Percentiles rank a stretch among this genome's conserved stretches.
These are phyloP conservation scores for Brenthis ino DNA, from an alignment of 2,888 invertebrate species.

Conservation along the genomic window DNA sequence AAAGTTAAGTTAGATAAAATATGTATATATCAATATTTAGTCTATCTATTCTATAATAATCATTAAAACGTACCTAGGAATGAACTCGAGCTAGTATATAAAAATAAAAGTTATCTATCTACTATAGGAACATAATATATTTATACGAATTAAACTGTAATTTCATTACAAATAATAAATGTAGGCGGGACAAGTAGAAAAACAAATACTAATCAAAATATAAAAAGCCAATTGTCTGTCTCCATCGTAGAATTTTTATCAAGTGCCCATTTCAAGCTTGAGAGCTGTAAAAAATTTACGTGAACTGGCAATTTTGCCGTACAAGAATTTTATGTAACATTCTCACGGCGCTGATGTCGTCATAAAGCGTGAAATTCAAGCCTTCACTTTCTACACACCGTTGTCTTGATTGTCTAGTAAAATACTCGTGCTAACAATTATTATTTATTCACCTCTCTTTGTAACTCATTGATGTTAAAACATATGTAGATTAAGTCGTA, in stretches of 20 bases:
- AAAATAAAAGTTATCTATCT: no score
- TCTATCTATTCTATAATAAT: no score
- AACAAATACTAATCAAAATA: constrained; percentile 47
- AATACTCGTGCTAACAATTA: constrained; percentile 3
- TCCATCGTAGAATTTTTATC: constrained; percentile 59
- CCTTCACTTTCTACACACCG: constrained; percentile 42
- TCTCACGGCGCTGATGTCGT: constrained; percentile 54
- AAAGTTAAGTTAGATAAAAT: no score
- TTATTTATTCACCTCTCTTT: no score
- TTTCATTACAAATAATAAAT: constrained; percentile 1
- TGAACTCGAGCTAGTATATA: no score
- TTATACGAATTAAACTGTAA: background rate
- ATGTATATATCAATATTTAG: no score
- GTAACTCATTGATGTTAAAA: no score
- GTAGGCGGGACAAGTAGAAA: constrained; percentile 16
- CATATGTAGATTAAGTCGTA: no score
- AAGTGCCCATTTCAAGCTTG: constrained; percentile 56
- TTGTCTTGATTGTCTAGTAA: constrained; percentile 12
- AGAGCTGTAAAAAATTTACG: constrained; percentile 61
- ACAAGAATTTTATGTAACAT: constrained; percentile 60
- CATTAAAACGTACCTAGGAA: no score
- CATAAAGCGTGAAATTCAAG: constrained; percentile 61
- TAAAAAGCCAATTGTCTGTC: constrained; percentile 50
- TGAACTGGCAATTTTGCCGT: constrained; percentile 58
- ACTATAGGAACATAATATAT: background rate